These are phyloP conservation scores for Corythucha ciliata DNA, from an alignment of 2,888 invertebrate species.

Conservation along the genomic window DNA sequence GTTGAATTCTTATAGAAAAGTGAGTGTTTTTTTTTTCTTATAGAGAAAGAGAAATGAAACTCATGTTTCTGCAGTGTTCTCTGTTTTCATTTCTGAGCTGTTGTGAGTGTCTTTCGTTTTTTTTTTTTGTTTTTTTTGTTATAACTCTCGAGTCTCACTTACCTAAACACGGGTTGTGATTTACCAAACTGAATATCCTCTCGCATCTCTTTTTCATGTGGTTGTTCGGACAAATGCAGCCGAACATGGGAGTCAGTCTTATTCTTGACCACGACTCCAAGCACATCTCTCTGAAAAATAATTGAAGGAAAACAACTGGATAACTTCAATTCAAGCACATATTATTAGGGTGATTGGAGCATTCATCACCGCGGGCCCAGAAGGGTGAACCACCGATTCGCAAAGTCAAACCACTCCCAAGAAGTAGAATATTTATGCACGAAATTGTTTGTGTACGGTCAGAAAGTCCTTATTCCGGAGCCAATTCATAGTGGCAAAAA, in stretches of 20 bases:
- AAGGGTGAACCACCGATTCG: no score
- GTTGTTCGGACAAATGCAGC: slow-evolving; percentile 85
- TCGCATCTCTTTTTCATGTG: slow-evolving; percentile 82
- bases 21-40: no score
- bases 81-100: neutral
- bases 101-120: neutral
- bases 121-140: slow-evolving; percentile 3
- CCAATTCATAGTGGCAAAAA: no score
- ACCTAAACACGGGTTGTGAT: slow-evolving; percentile 92
- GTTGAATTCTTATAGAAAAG: slow-evolving; percentile 9
- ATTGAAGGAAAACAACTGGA: neutral
- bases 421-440: no score
- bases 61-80: neutral
- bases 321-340: no score
- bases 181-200: slow-evolving; percentile 76
- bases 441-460: no score
- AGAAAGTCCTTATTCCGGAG: no score
- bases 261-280: slow-evolving; percentile 82
- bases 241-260: slow-evolving; percentile 79
- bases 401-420: no score
- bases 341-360: no score
- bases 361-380: no score
- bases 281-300: slow-evolving; percentile 61
- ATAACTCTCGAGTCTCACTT: slow-evolving; percentile 45
- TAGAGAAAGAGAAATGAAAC: no score